Evolutionary conservation across 2,113 vertebrate genomes (phyloP).

Genomic region (Siniperca chuatsi): DNA sequence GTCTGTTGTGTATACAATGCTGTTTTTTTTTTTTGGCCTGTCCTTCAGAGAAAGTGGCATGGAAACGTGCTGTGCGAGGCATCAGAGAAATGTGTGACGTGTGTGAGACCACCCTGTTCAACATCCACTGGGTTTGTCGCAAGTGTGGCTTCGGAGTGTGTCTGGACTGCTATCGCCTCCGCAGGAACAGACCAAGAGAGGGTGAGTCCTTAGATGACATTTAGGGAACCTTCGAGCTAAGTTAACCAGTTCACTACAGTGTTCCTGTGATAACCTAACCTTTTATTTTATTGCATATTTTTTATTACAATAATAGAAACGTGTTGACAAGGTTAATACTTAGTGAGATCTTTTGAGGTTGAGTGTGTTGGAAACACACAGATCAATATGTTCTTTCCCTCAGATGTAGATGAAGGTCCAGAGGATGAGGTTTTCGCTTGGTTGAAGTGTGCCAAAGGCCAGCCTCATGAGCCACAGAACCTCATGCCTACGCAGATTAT

Average conservation of each 20-base stretch:
- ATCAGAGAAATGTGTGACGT: constrained; percentile 99
- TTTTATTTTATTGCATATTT: background rate
- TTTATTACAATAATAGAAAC: background rate
- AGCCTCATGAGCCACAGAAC: constrained; percentile 97
- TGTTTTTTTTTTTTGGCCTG: background rate
- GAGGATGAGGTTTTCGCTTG: constrained; percentile 98
- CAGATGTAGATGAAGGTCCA: constrained; percentile 91
- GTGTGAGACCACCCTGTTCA: constrained; percentile 98
- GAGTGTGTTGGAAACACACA: background rate
- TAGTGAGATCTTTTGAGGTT: background rate
- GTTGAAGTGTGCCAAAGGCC: constrained; percentile 99
- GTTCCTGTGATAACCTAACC: background rate
- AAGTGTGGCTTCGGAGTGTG: constrained; percentile 99
- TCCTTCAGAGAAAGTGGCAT: constrained; percentile 95
- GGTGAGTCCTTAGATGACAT: constrained; percentile 81
- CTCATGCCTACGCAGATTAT: constrained; percentile 99
- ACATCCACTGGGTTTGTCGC: constrained; percentile 99
- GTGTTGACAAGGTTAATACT: background rate
- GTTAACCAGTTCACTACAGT: background rate
- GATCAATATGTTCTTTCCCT: constrained; percentile 27
- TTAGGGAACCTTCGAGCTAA: background rate
- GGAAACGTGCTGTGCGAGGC: constrained; percentile 97
- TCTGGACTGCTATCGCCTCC: constrained; percentile 96
- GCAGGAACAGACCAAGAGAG: constrained; percentile 92
- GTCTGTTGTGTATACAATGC: background rate